Percentiles rank a stretch among this genome's conserved stretches.
Evolutionary conservation across 2,113 vertebrate genomes (phyloP).

Genomic region (Rhegmatorhina hoffmannsi): DNA sequence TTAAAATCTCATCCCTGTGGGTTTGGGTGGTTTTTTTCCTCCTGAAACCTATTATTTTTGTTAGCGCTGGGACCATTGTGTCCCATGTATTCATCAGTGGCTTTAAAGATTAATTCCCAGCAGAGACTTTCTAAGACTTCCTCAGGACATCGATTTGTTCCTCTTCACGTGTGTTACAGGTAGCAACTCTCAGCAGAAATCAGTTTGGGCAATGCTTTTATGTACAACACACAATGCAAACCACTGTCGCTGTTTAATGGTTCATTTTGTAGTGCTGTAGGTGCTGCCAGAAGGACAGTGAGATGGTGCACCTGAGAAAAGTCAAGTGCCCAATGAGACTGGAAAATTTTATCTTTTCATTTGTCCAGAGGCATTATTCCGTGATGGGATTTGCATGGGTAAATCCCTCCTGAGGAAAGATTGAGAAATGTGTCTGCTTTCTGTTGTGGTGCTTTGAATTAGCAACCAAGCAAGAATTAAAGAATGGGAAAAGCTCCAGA

Average conservation of each 20-base stretch:
- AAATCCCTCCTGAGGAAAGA: constrained; percentile 25
- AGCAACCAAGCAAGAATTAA: constrained; percentile 28
- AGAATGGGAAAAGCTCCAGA: constrained; percentile 48
- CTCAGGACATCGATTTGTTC: neutral
- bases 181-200: neutral
- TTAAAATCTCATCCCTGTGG: constrained; percentile 1
- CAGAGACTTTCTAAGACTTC: neutral
- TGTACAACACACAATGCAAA: neutral
- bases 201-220: neutral
- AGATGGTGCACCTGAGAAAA: neutral
- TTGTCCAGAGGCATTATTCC: neutral
- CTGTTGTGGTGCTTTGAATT: constrained; percentile 50
- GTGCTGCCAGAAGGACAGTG: neutral
- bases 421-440: constrained; percentile 50
- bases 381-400: constrained; percentile 4
- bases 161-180: neutral
- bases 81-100: constrained; percentile 80
- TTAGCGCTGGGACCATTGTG: constrained; percentile 87
- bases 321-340: neutral
- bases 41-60: constrained; percentile 68
- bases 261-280: neutral
- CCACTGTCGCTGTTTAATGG: neutral
- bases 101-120: constrained; percentile 76
- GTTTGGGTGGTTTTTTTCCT: neutral
- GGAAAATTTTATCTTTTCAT: neutral